These are phyloP conservation scores for Azemiops feae DNA, from an alignment of 2,113 vertebrate genomes.

Conservation along the genomic window DNA sequence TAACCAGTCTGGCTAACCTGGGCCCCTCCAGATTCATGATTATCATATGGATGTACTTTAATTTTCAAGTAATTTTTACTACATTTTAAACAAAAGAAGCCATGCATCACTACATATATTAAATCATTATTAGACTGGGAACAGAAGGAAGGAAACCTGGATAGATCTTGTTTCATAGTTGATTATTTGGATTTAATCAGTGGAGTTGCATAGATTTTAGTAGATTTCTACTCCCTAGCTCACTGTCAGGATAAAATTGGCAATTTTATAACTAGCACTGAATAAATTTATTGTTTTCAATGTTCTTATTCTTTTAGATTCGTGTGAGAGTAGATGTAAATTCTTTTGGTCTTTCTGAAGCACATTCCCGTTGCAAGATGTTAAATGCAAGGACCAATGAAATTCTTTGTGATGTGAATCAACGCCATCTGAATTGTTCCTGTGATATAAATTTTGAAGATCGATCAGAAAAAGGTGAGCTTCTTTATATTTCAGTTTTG, in stretches of 20 bases:
- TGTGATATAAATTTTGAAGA: constrained; percentile 28
- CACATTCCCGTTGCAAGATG: constrained; percentile 52
- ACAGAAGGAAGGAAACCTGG: not conserved
- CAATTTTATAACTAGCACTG: not conserved
- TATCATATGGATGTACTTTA: not conserved
- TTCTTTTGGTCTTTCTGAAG: not conserved
- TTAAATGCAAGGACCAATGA: constrained; percentile 49
- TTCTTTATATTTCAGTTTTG: not conserved
- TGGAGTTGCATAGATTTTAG: not conserved
- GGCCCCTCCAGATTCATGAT: not conserved
- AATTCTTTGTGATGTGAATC: constrained; percentile 42
- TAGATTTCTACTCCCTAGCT: not conserved
- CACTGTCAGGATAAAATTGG: not conserved
- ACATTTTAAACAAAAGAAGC: not conserved
- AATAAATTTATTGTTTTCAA: not conserved
- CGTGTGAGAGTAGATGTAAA: constrained; percentile 37
- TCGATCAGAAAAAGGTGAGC: constrained; percentile 51
- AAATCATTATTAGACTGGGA: not conserved
- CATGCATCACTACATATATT: not conserved
- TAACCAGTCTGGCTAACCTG: not conserved
- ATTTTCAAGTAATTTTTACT: not conserved
- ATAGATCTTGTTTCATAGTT: not conserved
- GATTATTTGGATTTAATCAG: not conserved
- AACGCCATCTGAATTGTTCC: constrained; percentile 52
- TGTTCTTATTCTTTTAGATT: constrained; percentile 39